Conservation (phyloP, 2,888 invertebrate species). For the Trimorus sp. region DNA sequence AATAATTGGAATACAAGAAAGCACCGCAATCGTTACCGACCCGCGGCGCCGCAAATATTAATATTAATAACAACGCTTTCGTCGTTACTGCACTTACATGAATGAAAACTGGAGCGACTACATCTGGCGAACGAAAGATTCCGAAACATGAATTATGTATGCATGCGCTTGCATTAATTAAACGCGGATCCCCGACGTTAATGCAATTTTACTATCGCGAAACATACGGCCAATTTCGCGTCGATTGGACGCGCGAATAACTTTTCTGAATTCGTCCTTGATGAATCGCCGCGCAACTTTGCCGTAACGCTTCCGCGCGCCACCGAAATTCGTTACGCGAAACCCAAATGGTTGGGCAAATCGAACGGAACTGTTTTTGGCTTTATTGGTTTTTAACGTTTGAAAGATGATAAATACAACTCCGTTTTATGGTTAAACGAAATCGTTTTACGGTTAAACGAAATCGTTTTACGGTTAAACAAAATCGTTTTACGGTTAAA, state of each 20-base stretch:
- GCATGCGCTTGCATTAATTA: conserved; percentile 63
- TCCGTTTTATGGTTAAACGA: too few species aligned
- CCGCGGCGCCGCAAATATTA: conserved; percentile 31
- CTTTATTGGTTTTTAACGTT: too few species aligned
- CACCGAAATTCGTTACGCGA: too few species aligned
- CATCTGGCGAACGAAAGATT: conserved; percentile 64
- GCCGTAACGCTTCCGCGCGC: too few species aligned
- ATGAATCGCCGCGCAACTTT: conserved; percentile 22
- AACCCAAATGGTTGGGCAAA: too few species aligned
- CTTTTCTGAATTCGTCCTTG: conserved; percentile 37
- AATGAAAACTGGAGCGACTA: conserved; percentile 55
- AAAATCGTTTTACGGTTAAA: too few species aligned
- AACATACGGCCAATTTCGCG: conserved; percentile 49
- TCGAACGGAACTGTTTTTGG: too few species aligned
- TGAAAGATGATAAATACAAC: too few species aligned
- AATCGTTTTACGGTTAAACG: too few species aligned
- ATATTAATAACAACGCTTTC: conserved; percentile 53
- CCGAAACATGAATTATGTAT: conserved; percentile 63
- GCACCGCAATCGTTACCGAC: conserved; percentile 27
- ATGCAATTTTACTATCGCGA: conserved; percentile 62
- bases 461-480: too few species aligned
- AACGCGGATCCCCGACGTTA: conserved; percentile 54
- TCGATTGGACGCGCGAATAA: conserved; percentile 50
- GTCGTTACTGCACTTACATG: conserved; percentile 40
- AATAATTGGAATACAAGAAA: conserved; percentile 38